phyloP scores from a whole-genome alignment of 2,797 vertebrate genomes.

The Brotula barbata region DNA sequence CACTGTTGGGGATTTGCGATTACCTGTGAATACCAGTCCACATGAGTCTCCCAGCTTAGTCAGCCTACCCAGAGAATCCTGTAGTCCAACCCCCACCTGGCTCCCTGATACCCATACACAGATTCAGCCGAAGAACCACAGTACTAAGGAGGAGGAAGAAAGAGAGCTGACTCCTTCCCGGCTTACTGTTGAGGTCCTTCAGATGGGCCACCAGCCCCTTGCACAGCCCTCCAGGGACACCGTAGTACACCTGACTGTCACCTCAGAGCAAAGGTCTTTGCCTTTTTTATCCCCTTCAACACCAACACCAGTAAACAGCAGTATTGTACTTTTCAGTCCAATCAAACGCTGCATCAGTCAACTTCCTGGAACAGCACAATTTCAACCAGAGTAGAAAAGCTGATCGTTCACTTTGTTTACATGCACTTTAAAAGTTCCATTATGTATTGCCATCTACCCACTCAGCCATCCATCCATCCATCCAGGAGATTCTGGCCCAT shows the following conservation, averaged over 20 bases:
- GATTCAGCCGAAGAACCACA: conserved; percentile 42
- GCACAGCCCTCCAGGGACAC: conserved; percentile 35
- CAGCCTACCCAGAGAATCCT: conserved; percentile 27
- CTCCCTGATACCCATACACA: conserved; percentile 39
- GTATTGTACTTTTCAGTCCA: too few relatives aligned
- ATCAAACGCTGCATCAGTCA: too few relatives aligned
- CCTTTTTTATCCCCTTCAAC: conserved; percentile 19
- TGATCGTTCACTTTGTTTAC: too few relatives aligned
- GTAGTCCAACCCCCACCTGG: conserved; percentile 31
- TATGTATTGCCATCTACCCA: too few relatives aligned
- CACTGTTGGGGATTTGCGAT: conserved; percentile 21
- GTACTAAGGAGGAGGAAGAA: conserved; percentile 37
- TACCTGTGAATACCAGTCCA: conserved; percentile 44
- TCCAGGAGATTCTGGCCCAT: too few relatives aligned
- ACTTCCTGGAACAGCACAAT: too few relatives aligned
- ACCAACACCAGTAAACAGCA: conserved; percentile 17
- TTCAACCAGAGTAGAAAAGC: too few relatives aligned
- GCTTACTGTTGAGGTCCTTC: conserved; percentile 34
- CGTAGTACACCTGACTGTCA: conserved; percentile 42
- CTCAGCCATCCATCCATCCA: too few relatives aligned
- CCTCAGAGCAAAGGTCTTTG: conserved; percentile 66
- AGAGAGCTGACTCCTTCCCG: conserved; percentile 30
- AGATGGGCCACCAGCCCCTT: conserved; percentile 50
- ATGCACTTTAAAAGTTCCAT: too few relatives aligned
- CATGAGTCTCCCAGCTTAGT: conserved; percentile 51